Base-by-base conservation (phyloP, 2,113 vertebrate species). In the Xyrauchen texanus region DNA sequence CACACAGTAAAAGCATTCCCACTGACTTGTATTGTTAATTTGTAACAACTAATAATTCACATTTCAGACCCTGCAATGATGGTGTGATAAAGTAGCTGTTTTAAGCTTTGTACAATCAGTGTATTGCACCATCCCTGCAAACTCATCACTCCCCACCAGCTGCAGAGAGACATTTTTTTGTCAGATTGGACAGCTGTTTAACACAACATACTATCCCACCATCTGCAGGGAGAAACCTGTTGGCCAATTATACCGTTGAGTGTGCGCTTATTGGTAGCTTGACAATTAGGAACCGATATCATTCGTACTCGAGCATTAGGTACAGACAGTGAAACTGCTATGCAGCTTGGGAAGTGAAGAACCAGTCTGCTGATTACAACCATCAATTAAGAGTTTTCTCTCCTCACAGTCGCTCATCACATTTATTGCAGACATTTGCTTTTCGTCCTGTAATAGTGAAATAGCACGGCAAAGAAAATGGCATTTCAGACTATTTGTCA, bases 171-270 rank as follows among this genome's bases (percentile, higher is more conserved):
- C 74, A 70, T 3, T 57, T 81, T 86, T 66, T 63, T 71, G 68
- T 69, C 62, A 71, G 51, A 70, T 47, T 77, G 55, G 52, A 82
- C 85, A 88, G 85, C 86, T 87, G 83, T 84, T 81, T 82, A 55
- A 79, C 80, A 72, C 64, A 68, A 55, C 67, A 83, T 79, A 81
- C 58, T 82, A 78, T 82, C 64, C 10, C 55, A 71, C 81, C 87
- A 86, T 89, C 87, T 88, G 87, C 78, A 79, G 72, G 55, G 53
- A 81, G 73, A 75, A 77, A 89, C 87, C 64, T 87, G 88, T 83
- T 88, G 82, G 86, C 80, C 74, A 81, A 51, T 49, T 84, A 83
- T 76, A 80, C 69, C 74, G 61, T 82, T 51, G 77, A 83, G 78
- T 85, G 21, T 34, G 21, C 3, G 21, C 21, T 34, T 85, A 87